These are phyloP conservation scores for Plutella xylostella DNA, from an alignment of 2,888 invertebrate genomes.

Conservation along the genomic window DNA sequence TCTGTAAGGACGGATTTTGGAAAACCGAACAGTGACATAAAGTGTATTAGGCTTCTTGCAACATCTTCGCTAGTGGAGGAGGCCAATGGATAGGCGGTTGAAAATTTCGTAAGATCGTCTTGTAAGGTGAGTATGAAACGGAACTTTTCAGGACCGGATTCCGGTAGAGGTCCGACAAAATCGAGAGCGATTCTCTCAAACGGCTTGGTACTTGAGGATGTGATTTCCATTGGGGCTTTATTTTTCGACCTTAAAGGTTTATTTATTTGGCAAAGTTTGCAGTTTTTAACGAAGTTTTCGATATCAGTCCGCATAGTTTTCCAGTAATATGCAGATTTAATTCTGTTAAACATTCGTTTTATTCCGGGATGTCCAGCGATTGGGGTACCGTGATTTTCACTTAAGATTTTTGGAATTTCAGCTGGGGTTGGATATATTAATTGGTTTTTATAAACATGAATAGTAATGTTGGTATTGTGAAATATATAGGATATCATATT, in stretches of 20 bases:
- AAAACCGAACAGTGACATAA: constrained; percentile 6
- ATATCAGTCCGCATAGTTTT: constrained; percentile 20
- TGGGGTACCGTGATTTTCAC: background rate
- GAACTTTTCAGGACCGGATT: constrained; percentile 15
- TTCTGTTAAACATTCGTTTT: constrained; percentile 19
- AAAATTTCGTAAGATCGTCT: too few relatives aligned
- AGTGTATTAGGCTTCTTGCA: constrained; percentile 16
- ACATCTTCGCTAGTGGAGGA: constrained; percentile 11
- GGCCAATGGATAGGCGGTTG: too few relatives aligned
- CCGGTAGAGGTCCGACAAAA: background rate
- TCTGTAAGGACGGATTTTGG: too few relatives aligned
- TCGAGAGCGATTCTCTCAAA: constrained; percentile 16
- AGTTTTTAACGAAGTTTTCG: constrained; percentile 12
- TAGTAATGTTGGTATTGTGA: too few relatives aligned
- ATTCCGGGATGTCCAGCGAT: constrained; percentile 10
- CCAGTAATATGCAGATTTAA: constrained; percentile 15
- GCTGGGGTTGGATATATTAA: too few relatives aligned
- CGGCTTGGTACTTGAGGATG: constrained; percentile 17
- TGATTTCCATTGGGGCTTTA: too few relatives aligned
- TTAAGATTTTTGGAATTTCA: background rate
- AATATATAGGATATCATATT: too few relatives aligned
- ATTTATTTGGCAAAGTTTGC: constrained; percentile 16
- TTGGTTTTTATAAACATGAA: too few relatives aligned
- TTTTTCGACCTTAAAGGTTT: too few relatives aligned
- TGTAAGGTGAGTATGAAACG: constrained; percentile 12